phyloP scores from a whole-genome alignment of 2,113 vertebrate species.

The Tachysurus fulvidraco region DNA sequence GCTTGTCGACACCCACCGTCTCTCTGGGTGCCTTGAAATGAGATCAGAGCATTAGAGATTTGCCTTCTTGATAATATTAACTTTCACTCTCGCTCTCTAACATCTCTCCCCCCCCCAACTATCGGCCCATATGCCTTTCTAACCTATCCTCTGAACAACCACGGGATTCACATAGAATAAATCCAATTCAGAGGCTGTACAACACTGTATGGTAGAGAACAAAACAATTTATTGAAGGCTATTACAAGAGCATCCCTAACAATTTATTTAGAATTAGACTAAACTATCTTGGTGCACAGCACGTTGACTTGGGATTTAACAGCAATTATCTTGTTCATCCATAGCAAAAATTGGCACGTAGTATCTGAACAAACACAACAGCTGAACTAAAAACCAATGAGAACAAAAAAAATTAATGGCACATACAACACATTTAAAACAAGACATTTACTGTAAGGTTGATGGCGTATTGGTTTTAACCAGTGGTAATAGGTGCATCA shows the following conservation, averaged over 20 bases:
- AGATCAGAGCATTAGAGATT: constrained; percentile 73
- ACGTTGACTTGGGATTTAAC: neutral
- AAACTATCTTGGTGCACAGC: neutral
- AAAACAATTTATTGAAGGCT: constrained; percentile 26
- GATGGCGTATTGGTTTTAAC: neutral
- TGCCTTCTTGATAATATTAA: constrained; percentile 70
- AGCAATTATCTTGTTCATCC: neutral
- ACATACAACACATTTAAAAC: neutral
- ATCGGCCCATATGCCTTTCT: constrained; percentile 28
- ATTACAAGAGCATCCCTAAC: constrained; percentile 60
- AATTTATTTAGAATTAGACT: constrained; percentile 20
- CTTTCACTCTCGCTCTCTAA: constrained; percentile 38
- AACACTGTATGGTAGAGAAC: constrained; percentile 46
- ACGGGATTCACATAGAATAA: constrained; percentile 54
- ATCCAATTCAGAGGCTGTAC: constrained; percentile 61
- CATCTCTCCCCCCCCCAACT: neutral
- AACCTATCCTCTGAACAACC: constrained; percentile 25
- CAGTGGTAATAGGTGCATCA: neutral
- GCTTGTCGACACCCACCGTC: constrained; percentile 42
- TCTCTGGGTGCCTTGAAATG: constrained; percentile 62
- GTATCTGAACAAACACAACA: neutral
- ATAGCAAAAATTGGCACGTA: neutral
- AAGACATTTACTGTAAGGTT: neutral
- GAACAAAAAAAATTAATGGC: neutral
- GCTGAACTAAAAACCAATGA: neutral